Conservation (phyloP, 2,113 vertebrate genomes). For the Bothrops jararaca region DNA sequence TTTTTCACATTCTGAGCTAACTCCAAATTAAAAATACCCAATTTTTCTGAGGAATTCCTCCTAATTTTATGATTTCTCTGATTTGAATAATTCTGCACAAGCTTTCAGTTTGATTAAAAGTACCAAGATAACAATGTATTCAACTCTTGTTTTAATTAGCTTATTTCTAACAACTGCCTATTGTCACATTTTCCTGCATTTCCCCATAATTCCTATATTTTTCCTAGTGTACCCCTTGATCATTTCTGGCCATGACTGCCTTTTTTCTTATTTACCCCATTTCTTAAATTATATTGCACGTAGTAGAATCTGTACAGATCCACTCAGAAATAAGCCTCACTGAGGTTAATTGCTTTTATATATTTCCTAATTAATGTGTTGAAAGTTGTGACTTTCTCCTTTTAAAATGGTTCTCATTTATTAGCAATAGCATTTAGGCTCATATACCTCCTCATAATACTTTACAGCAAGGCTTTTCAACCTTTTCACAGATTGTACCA, state of each 20-base stretch:
- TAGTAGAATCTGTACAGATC: not conserved
- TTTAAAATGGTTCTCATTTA: not conserved
- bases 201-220: not conserved
- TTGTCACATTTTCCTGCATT: not conserved
- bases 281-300: not conserved
- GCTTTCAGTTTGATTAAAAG: not conserved
- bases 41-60: not conserved
- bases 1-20: not conserved
- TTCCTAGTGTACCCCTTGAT: not conserved
- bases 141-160: not conserved
- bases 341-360: not conserved
- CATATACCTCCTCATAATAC: too few species aligned
- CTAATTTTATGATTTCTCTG: not conserved
- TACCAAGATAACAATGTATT: not conserved
- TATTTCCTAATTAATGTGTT: not conserved
- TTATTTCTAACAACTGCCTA: not conserved
- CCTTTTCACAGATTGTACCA: too few species aligned
- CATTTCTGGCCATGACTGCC: not conserved
- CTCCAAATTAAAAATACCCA: not conserved
- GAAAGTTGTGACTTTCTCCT: not conserved
- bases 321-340: not conserved
- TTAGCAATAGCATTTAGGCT: too few species aligned
- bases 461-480: too few species aligned
- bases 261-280: not conserved
- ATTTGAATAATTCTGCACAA: not conserved